Evolutionary conservation across 2,888 invertebrate genomes (phyloP), one percentile per base, ranked within the genome.

Genomic region (Apocheima hispidaria): DNA sequence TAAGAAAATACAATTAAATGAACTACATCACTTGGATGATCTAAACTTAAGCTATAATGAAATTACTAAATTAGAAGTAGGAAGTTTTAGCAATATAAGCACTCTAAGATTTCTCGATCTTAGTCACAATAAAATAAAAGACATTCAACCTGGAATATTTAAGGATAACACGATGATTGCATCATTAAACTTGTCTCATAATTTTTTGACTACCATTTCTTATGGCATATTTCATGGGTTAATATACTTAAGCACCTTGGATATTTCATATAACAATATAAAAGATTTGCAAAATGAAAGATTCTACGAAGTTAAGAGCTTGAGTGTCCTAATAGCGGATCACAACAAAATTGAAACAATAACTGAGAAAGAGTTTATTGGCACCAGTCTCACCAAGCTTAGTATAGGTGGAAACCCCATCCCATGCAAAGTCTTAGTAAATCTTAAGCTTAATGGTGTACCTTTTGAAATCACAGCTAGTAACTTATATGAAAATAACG

Each of bases 351-450:
- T 89, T 49, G 61, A 61, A 28, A 70, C 71, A 33, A 60, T 89
- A 14, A 69, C 72, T 3, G 59, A 71, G n/a, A 74, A 79, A 30
- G 81, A 84, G n/a, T 85, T 88, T 66, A 20, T 51, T 6, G 74
- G 79, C 0, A 80, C 79, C 0, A 71, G 66, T 63, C 69, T 88
- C 41, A 54, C 57, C 9, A 74, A 60, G 35, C 72, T 90, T 7
- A 90, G 89, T 65, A 86, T 90, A 49, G 88, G 89, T 4, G 81
- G 78, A 23, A 90, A 90, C 73, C 87, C 84, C n/a, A 64, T 90
- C 46, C 71, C 87, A 0, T 89, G 89, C 61, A 76, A 79, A 40
- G 46, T 73, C 35, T 63, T 89, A 38, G 74, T 81, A 0, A 80
- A 75, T 54, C 71, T 86, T 0, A 72, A 75, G 40, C 77, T 74